phyloP scores from a whole-genome alignment of 1,140 invertebrate genomes.

The Plutomurus gul region DNA sequence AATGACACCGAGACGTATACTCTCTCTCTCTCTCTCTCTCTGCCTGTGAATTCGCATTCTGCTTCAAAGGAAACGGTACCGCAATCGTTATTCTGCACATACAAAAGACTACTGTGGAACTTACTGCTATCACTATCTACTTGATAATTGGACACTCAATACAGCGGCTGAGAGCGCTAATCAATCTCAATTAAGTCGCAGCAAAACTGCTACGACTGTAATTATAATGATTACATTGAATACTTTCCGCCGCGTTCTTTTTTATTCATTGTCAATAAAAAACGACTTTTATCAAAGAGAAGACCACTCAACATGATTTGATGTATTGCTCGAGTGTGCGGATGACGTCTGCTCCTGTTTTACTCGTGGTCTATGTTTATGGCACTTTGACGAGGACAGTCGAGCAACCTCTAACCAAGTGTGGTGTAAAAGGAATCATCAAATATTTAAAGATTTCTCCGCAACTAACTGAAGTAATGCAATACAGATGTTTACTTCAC shows the following conservation, averaged over 20 bases:
- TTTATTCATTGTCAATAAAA: conserved; percentile 28
- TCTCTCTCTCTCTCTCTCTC: no score
- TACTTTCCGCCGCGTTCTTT: conserved; percentile 9
- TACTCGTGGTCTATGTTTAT: not conserved
- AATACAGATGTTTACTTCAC: no score
- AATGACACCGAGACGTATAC: no score
- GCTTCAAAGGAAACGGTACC: no score
- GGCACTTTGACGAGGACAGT: not conserved
- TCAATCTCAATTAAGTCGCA: conserved; percentile 20
- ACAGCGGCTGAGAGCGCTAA: not conserved
- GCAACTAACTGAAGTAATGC: not conserved
- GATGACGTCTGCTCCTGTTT: not conserved
- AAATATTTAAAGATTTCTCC: conserved; percentile 6
- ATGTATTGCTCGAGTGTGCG: not conserved
- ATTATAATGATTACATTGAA: conserved; percentile 19
- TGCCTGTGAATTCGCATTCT: no score
- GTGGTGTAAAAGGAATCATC: conserved; percentile 16
- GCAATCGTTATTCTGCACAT: not conserved
- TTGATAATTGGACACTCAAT: conserved; percentile 5
- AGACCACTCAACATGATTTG: not conserved
- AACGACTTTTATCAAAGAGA: not conserved
- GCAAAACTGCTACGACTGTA: not conserved
- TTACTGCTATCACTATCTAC: not conserved
- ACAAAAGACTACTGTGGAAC: not conserved
- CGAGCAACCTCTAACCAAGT: not conserved